Base-by-base conservation (phyloP, 2,888 invertebrate genomes). In the Andrena bucephala region DNA sequence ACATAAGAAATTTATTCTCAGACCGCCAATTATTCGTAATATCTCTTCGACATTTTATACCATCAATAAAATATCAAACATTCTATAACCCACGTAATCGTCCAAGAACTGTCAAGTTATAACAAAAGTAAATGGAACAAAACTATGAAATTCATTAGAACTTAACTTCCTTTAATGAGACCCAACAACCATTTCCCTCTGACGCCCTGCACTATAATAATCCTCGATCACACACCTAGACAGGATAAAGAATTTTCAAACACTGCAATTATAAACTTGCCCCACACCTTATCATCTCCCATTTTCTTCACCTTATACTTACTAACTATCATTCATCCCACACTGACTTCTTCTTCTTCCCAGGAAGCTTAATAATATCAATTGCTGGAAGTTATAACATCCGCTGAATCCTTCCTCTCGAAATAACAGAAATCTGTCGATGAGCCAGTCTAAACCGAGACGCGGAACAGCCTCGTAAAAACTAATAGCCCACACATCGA, bases 401-500 rank as follows among this genome's bases (percentile, higher is more conserved):
- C 31, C n/a, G 60, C 0, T 6, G 0, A 16, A 42, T 42, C 42
- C 42, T 31, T 60, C 31, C 16, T n/a, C 31, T 7, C 60, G 31
- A 60, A 31, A 33, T 31, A 60, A 31, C 60, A 31, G 60, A 60
- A 60, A 60, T 60, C 31, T 60, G 60, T 60, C 31, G 31, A 31
- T n/a, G 16, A 60, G 27, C 31, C 31, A 31, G 31, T 16, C 60
- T 31, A 57, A 52, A 57, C 31, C 31, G 31, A 31, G n/a, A 7
- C 7, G n/a, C n/a, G 31, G n/a, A 31, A 31, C 31, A 60, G 16
- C 31, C 31, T 31, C 60, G 31, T 60, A 60, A 60, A 60, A 10
- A 7, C 7, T 60, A 60, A 60, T n/a, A 20, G n/a, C 16, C 60
- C 16, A 20, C 31, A 60, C n/a, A 31, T 60, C 60, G 31, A 60